Evolutionary conservation across 1,140 invertebrate genomes (phyloP).

Genomic region (Harlomillsia oculata): DNA sequence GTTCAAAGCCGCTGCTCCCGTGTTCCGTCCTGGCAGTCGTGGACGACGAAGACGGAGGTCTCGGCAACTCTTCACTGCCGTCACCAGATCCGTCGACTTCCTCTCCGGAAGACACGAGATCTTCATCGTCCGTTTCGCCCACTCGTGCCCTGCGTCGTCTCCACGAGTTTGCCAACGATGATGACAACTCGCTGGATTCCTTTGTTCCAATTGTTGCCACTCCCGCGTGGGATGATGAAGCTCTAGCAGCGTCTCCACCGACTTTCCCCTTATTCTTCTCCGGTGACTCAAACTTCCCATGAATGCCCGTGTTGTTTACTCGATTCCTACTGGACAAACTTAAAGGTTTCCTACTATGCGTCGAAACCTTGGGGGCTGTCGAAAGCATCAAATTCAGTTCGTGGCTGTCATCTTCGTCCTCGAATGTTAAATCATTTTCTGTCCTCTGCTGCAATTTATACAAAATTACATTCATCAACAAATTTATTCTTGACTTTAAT

Average conservation of each 20-base stretch:
- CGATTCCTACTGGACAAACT: background rate
- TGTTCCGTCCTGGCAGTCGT: background rate
- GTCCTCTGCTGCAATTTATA: too few species aligned
- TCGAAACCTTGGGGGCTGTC: background rate
- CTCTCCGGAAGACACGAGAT: conserved; percentile 18
- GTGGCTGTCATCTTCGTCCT: conserved; percentile 13
- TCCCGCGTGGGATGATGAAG: background rate
- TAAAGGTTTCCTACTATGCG: background rate
- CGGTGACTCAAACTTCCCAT: background rate
- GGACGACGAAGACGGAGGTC: background rate
- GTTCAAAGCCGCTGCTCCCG: conserved; percentile 1
- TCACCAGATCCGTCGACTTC: conserved; percentile 19
- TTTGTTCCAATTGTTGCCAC: too few species aligned
- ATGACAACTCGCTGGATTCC: background rate
- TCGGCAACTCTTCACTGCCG: background rate
- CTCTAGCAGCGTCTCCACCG: background rate
- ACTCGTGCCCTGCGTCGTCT: conserved; percentile 4
- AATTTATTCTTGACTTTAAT: too few species aligned
- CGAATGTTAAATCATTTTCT: conserved; percentile 26
- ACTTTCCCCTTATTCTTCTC: background rate
- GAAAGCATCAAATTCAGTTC: conserved; percentile 18
- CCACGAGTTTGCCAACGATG: background rate
- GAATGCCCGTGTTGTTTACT: background rate
- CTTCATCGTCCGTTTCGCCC: conserved; percentile 27
- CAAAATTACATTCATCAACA: too few species aligned